These are phyloP conservation scores for Orchesellides sinensis DNA, from an alignment of 2,888 invertebrate species.

Conservation along the genomic window DNA sequence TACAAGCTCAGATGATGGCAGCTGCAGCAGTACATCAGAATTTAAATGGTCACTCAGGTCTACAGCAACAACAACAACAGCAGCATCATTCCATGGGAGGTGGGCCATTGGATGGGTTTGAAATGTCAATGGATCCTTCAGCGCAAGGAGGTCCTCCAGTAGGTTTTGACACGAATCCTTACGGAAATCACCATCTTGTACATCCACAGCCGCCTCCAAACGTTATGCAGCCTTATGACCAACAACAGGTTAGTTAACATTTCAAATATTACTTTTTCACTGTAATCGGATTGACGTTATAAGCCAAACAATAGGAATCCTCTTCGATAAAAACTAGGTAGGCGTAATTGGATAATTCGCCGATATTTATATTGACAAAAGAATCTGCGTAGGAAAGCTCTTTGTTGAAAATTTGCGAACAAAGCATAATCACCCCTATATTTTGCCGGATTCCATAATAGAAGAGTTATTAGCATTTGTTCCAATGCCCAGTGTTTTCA, in stretches of 20 bases:
- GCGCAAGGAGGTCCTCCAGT: slow-evolving; percentile 67
- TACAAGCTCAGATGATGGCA: slow-evolving; percentile 73
- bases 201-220: slow-evolving; percentile 70
- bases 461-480: too few relatives aligned
- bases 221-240: slow-evolving; percentile 72
- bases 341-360: too few relatives aligned
- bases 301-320: too few relatives aligned
- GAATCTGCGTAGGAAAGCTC: too few relatives aligned
- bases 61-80: slow-evolving; percentile 62
- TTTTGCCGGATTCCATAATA: too few relatives aligned
- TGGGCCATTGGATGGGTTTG: slow-evolving; percentile 70
- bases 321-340: too few relatives aligned
- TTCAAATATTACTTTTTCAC: too few relatives aligned
- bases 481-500: too few relatives aligned
- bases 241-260: slow-evolving; percentile 70
- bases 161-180: slow-evolving; percentile 69
- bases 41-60: slow-evolving; percentile 62
- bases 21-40: slow-evolving; percentile 64
- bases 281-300: too few relatives aligned
- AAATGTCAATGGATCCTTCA: slow-evolving; percentile 68
- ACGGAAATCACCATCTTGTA: slow-evolving; percentile 72
- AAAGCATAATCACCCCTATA: too few relatives aligned
- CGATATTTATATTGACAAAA: too few relatives aligned
- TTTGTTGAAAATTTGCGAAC: too few relatives aligned
- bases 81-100: slow-evolving; percentile 69